phyloP scores from a whole-genome alignment of 2,113 vertebrate species.

The Lasiurus cinereus region DNA sequence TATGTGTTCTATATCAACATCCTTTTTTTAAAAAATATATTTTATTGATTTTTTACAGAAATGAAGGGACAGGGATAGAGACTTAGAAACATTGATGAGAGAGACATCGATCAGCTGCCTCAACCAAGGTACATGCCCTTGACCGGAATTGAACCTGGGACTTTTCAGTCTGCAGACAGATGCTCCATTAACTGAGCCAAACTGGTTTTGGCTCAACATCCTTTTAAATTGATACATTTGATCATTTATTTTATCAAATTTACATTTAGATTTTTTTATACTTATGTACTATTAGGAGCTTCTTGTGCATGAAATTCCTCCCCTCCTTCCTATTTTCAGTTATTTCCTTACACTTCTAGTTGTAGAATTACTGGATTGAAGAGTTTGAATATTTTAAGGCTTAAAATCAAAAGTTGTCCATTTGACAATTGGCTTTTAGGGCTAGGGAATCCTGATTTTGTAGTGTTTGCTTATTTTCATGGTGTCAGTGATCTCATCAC shows the following conservation, averaged over 20 bases:
- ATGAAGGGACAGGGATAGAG: no score
- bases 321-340: neutral
- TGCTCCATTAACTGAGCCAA: no score
- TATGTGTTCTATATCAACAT: neutral
- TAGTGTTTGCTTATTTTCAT: neutral
- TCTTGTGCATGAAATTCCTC: neutral
- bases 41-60: no score
- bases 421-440: neutral
- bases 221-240: neutral
- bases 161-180: no score
- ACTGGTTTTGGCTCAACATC: neutral
- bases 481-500: neutral
- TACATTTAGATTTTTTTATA: neutral
- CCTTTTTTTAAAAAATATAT: neutral
- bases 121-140: no score
- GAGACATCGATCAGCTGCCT: no score
- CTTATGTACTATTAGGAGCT: neutral
- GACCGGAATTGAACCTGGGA: no score
- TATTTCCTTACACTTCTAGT: slow-evolving; percentile 21
- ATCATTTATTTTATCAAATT: neutral
- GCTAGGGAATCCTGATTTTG: neutral
- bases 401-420: neutral
- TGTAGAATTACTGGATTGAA: neutral
- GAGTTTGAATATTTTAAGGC: neutral
- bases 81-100: no score